Percentiles rank a stretch among this genome's conserved stretches.
Conservation (phyloP, 2,888 invertebrate genomes). For the Oxystoma pomonae region DNA sequence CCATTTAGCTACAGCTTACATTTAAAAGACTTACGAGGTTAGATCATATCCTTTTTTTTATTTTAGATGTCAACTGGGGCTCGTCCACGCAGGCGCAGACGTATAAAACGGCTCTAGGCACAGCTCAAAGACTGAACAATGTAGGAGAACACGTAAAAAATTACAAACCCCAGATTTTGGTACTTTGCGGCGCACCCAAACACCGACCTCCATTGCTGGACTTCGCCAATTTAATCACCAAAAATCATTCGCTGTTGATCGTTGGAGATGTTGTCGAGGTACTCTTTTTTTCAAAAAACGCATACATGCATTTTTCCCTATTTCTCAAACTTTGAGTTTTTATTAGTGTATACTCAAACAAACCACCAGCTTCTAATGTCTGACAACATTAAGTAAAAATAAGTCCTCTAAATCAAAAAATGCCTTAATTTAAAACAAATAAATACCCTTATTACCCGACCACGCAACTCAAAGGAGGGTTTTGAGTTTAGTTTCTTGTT, state of each 20-base stretch:
- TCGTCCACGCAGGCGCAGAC: constrained; percentile 95
- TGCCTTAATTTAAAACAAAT: no score
- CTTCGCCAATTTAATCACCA: constrained; percentile 87
- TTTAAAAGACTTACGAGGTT: neutral
- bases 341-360: no score
- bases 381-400: no score
- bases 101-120: constrained; percentile 85
- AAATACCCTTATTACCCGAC: no score
- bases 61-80: constrained; percentile 91
- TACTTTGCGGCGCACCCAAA: constrained; percentile 80
- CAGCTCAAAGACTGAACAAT: constrained; percentile 74
- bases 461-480: no score
- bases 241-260: constrained; percentile 84
- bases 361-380: no score
- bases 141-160: constrained; percentile 97
- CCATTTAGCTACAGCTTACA: neutral
- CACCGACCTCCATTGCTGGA: constrained; percentile 85
- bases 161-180: constrained; percentile 89
- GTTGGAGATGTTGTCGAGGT: constrained; percentile 85
- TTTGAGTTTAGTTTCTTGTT: no score
- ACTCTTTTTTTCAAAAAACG: no score
- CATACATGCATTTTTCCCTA: no score
- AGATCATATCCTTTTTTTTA: no score
- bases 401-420: no score
- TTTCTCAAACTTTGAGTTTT: no score